Evolutionary conservation across 2,888 invertebrate species (phyloP).

Genomic region (Xylota segnis): DNA sequence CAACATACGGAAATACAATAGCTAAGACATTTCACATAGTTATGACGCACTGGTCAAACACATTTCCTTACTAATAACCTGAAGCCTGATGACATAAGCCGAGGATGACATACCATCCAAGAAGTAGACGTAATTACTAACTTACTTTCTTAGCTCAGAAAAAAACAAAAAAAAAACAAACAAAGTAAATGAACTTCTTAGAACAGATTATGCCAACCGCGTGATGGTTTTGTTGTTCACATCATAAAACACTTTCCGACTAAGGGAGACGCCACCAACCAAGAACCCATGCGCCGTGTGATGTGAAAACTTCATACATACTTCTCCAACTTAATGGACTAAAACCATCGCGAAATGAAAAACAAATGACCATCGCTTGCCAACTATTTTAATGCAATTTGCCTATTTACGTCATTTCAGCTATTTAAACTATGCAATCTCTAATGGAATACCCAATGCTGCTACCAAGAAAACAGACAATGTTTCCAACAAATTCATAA

Average conservation of each 20-base stretch:
- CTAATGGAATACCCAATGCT: constrained; percentile 26
- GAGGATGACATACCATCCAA: constrained; percentile 4
- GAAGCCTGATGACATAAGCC: constrained; percentile 37
- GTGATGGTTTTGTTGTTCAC: constrained; percentile 48
- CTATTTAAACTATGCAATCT: background rate
- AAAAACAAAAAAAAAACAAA: background rate
- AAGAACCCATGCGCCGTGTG: constrained; percentile 16
- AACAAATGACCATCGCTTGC: constrained; percentile 3
- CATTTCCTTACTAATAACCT: background rate
- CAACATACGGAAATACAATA: background rate
- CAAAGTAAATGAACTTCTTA: constrained; percentile 58
- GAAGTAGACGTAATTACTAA: background rate
- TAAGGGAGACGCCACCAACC: constrained; percentile 16
- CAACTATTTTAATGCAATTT: constrained; percentile 42
- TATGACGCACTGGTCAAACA: background rate
- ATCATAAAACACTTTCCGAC: constrained; percentile 41
- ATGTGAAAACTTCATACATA: constrained; percentile 3
- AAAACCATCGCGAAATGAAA: background rate
- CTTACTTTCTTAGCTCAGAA: background rate
- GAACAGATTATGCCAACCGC: constrained; percentile 33
- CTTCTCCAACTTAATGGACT: constrained; percentile 12
- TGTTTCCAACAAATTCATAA: constrained; percentile 45
- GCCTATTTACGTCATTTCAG: constrained; percentile 41
- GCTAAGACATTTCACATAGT: background rate
- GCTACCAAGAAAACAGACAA: constrained; percentile 10